Conservation (phyloP, 1,140 invertebrate species). For the Cecropterus lyciades region DNA sequence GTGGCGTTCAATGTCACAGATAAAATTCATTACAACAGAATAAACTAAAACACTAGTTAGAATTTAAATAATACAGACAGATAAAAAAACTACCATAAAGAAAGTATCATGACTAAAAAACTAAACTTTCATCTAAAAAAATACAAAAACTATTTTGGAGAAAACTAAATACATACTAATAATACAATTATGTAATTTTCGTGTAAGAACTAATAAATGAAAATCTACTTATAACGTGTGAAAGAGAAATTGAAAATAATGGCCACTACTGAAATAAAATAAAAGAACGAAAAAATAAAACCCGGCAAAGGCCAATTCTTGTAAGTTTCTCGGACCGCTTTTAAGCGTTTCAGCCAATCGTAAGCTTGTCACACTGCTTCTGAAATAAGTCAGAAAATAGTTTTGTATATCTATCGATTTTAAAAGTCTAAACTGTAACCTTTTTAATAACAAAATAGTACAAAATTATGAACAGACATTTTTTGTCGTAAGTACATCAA, state of each 20-base stretch:
- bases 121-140: too few relatives aligned
- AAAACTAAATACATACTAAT: not conserved
- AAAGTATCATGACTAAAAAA: too few relatives aligned
- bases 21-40: too few relatives aligned
- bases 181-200: not conserved
- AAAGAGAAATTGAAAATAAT: not conserved
- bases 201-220: not conserved
- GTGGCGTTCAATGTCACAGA: too few relatives aligned
- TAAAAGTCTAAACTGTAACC: too few relatives aligned
- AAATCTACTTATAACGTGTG: not conserved
- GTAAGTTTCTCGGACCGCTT: slow-evolving; percentile 50
- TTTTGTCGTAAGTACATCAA: too few relatives aligned
- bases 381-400: slow-evolving; percentile 49
- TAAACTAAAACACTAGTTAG: too few relatives aligned
- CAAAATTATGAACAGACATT: too few relatives aligned
- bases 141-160: not conserved
- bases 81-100: too few relatives aligned
- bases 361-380: slow-evolving; percentile 56
- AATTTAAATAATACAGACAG: too few relatives aligned
- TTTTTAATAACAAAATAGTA: too few relatives aligned
- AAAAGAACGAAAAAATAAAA: slow-evolving; percentile 53
- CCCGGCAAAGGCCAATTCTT: slow-evolving; percentile 56
- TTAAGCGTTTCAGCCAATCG: slow-evolving; percentile 51
- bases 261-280: slow-evolving; percentile 40
- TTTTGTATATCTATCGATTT: slow-evolving; percentile 23